phyloP scores from a whole-genome alignment of 2,797 vertebrate species.

The Ctenopoma kingsleyae region DNA sequence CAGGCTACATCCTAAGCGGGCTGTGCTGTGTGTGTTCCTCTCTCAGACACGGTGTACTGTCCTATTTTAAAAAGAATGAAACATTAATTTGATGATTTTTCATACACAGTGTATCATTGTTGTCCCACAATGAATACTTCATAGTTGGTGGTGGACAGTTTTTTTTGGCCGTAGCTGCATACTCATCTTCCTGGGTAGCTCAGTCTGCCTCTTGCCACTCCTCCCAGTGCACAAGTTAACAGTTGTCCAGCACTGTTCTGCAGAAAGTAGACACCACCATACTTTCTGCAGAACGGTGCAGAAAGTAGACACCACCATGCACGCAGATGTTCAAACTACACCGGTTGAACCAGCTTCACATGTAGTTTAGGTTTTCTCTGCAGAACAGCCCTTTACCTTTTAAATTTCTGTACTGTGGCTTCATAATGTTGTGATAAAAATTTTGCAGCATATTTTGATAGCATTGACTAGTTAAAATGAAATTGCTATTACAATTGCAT shows the following conservation, averaged over 20 bases:
- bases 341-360: no score
- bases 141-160: background rate
- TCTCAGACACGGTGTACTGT: constrained; percentile 3
- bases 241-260: constrained; percentile 24
- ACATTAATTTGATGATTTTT: constrained; percentile 3
- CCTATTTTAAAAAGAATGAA: constrained; percentile 1
- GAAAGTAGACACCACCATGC: no score
- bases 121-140: background rate
- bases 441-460: background rate
- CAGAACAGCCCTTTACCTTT: no score
- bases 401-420: background rate
- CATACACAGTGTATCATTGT: background rate
- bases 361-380: no score
- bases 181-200: constrained; percentile 29
- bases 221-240: constrained; percentile 26
- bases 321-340: no score
- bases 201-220: constrained; percentile 3
- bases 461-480: background rate
- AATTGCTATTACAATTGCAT: constrained; percentile 10
- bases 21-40: background rate
- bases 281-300: no score
- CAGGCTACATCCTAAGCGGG: constrained; percentile 3
- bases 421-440: background rate
- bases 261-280: background rate
- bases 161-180: constrained; percentile 21